phyloP scores from a whole-genome alignment of 2,888 invertebrate genomes.

The Escarpia spicata region DNA sequence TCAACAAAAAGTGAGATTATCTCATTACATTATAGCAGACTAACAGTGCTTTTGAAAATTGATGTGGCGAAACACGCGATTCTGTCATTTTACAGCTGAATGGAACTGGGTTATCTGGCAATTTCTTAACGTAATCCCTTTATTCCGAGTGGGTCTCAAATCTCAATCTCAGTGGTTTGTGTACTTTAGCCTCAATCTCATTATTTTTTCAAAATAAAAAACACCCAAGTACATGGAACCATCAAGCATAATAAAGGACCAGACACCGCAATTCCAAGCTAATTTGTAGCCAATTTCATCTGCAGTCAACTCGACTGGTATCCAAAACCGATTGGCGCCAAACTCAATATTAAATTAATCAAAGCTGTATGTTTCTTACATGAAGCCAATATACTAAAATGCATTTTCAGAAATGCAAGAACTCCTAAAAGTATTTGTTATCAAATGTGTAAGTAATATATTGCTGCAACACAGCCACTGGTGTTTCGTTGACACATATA shows the following conservation, averaged over 20 bases:
- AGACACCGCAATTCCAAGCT: not conserved
- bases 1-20: not conserved
- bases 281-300: not conserved
- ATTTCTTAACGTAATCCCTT: not conserved
- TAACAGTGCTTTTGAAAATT: not conserved
- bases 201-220: not conserved
- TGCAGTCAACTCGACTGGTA: not conserved
- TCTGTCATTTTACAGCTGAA: not conserved
- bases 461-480: too few relatives aligned
- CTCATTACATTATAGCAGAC: not conserved
- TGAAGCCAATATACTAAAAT: not conserved
- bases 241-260: not conserved
- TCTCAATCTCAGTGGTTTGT: not conserved
- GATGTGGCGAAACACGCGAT: not conserved
- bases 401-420: not conserved
- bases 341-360: not conserved
- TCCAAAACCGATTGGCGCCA: not conserved
- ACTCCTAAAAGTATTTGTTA: too few relatives aligned
- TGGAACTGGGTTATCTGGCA: not conserved
- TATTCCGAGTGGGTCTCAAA: too few relatives aligned
- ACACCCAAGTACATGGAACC: not conserved
- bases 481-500: too few relatives aligned
- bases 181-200: not conserved
- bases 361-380: not conserved
- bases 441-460: too few relatives aligned